Percentiles rank a stretch among this genome's conserved stretches.
These are phyloP conservation scores for Machimus atricapillus DNA, from an alignment of 2,888 invertebrate genomes.

Conservation along the genomic window DNA sequence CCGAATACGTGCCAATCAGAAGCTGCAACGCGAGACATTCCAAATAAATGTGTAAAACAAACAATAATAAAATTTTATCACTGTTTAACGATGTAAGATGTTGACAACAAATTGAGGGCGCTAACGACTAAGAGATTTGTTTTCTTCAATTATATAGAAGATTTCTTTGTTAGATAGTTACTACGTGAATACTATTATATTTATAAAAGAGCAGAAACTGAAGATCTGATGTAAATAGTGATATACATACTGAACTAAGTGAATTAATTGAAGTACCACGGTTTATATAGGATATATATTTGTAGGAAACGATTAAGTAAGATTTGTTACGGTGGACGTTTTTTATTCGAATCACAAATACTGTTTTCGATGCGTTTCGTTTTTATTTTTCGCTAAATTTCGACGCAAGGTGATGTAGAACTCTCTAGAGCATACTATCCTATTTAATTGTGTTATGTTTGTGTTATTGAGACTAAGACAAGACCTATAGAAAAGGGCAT, in stretches of 20 bases:
- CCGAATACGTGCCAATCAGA: slow-evolving; percentile 64
- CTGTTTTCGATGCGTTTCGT: neutral
- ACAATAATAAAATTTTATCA: slow-evolving; percentile 16
- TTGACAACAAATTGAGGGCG: slow-evolving; percentile 31
- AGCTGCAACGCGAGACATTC: slow-evolving; percentile 74
- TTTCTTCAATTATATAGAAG: slow-evolving; percentile 28
- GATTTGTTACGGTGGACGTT: slow-evolving; percentile 31
- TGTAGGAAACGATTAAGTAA: slow-evolving; percentile 30
- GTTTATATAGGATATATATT: slow-evolving; percentile 33
- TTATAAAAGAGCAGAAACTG: slow-evolving; percentile 29
- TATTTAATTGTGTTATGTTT: neutral
- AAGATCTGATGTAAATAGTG: slow-evolving; percentile 44
- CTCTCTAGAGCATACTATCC: neutral
- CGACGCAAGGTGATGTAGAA: neutral
- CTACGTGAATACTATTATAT: slow-evolving; percentile 42
- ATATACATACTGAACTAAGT: slow-evolving; percentile 39
- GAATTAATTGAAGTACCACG: slow-evolving; percentile 36
- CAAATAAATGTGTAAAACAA: slow-evolving; percentile 76
- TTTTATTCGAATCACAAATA: slow-evolving; percentile 29
- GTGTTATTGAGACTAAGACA: slow-evolving; percentile 13
- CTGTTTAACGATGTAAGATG: slow-evolving; percentile 21
- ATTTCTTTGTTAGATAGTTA: slow-evolving; percentile 46
- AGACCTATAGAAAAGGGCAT: slow-evolving; percentile 10
- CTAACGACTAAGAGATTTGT: slow-evolving; percentile 30
- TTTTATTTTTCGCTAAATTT: slow-evolving; percentile 6